Conservation (phyloP, 2,113 vertebrate genomes). For the Galeopterus variegatus region DNA sequence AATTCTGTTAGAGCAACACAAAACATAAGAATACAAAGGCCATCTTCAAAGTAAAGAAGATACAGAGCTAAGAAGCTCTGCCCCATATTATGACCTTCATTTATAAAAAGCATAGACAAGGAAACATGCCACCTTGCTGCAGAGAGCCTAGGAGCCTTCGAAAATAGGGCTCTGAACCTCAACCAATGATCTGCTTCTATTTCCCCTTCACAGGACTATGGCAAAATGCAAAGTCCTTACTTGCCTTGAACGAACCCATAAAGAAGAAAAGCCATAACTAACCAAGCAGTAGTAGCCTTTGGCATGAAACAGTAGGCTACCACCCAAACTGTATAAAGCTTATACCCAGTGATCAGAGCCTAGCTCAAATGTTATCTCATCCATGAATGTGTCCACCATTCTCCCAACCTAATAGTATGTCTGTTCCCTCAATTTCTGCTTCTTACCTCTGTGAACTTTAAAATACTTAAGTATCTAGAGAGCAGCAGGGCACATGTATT, state of each 20-base stretch:
- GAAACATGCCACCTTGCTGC: not conserved
- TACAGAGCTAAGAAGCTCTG: not conserved
- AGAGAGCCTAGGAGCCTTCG: not conserved
- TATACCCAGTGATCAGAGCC: not conserved
- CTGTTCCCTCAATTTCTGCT: slow-evolving; percentile 7
- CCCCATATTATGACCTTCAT: not conserved
- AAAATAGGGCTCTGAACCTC: not conserved
- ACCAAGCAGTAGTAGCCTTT: not conserved
- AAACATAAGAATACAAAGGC: no score
- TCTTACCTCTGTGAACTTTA: slow-evolving; percentile 27
- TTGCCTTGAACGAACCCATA: not conserved
- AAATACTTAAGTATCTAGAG: not conserved
- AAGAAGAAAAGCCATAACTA: slow-evolving; percentile 31
- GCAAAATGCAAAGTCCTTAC: not conserved
- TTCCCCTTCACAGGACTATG: not conserved
- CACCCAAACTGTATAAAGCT: not conserved
- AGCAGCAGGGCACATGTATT: not conserved
- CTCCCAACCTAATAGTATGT: not conserved
- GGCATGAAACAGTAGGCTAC: not conserved
- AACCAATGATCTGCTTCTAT: not conserved
- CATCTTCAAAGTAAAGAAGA: not conserved
- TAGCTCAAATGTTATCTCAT: not conserved
- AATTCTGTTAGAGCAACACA: no score
- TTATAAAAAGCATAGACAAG: not conserved
- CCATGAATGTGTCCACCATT: not conserved